Evolutionary conservation across 53 echinoderm and acorn worm species (phyloP), one percentile per base, ranked within the genome.

Genomic region (Patiria pectinifera): DNA sequence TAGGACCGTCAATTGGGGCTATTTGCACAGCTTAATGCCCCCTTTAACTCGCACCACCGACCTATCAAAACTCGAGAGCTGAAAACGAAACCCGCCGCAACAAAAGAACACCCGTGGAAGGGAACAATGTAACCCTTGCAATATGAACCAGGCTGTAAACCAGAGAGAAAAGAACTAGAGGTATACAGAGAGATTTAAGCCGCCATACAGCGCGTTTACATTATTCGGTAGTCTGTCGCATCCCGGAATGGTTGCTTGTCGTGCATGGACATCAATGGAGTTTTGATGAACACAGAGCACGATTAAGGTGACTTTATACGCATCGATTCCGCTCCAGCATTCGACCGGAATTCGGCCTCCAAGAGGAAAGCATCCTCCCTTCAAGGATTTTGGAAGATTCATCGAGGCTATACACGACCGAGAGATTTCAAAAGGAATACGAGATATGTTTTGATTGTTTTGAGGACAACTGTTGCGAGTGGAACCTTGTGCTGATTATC

Each of bases 41-140:
- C 66, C 69, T 90, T 81, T 90, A 81, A 90, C 69, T 66, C 81
- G 80, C 69, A 16, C 45, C 69, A 46, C 62, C 49, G 89, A 79
- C 48, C 76, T 77, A 80, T 47, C 47, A 22, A 90, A 80, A 90
- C 90, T 77, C 4, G 80, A 88, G 88, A 81, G 81, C 47, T 48
- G 90, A 81, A 90, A 81, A 47, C 47, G 80, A 81, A 90, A 81
- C 80, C 90, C 47, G 66, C 45, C 44, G 69, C 66, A 90, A 90
- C 80, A 66, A 90, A 23, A 13, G 66, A 80, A 26, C 90, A 62
- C 47, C 81, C 48, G 49, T 90, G 48, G 62, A 23, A 53, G 80
- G n/a, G 66, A 62, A 80, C 23, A 90, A 90, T 80, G 47, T 62
- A 66, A 23, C 86, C 63, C 19, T 3, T 23, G 26, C 71, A 74